A percentile compares a stretch with the other conserved stretches of the same genome.
phyloP scores from a whole-genome alignment of 2,797 vertebrate genomes.

The Fistularia tabacaria region DNA sequence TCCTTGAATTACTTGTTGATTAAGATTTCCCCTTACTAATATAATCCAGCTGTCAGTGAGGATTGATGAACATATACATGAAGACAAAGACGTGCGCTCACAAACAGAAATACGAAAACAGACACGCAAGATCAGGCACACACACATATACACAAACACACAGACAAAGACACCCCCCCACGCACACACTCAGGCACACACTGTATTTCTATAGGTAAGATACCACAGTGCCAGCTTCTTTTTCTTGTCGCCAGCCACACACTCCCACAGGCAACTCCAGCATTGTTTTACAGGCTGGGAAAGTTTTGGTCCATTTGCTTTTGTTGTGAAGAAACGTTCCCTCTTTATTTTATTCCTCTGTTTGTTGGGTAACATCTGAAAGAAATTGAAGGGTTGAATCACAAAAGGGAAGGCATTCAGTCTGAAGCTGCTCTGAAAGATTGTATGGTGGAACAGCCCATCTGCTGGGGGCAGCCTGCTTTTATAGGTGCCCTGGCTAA shows the following conservation, averaged over 20 bases:
- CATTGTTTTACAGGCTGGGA: conserved; percentile 79
- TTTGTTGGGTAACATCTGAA: conserved; percentile 83
- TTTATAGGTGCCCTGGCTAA: conserved; percentile 52
- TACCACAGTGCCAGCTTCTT: conserved; percentile 65
- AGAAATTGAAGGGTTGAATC: conserved; percentile 71
- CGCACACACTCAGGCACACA: conserved; percentile 29
- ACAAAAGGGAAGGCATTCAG: conserved; percentile 74
- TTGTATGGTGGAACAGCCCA: conserved; percentile 65
- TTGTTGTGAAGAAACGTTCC: conserved; percentile 65
- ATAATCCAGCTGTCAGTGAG: conserved; percentile 31
- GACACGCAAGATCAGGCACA: no score
- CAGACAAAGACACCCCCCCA: conserved; percentile 5
- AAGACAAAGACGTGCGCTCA: conserved; percentile 20
- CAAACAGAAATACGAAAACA: no score
- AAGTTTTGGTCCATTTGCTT: conserved; percentile 77
- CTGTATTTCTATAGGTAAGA: conserved; percentile 75
- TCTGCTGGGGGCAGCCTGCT: conserved; percentile 63
- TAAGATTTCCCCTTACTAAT: conserved; percentile 3
- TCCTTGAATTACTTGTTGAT: no score
- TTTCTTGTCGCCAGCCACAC: conserved; percentile 48
- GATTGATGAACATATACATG: conserved; percentile 45
- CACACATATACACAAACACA: conserved; percentile 4
- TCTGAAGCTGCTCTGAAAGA: conserved; percentile 50
- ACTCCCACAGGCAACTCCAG: conserved; percentile 56
- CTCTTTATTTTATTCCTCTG: conserved; percentile 74